These are phyloP conservation scores for Rutpela maculata DNA, from an alignment of 2,888 invertebrate genomes.

Conservation along the genomic window DNA sequence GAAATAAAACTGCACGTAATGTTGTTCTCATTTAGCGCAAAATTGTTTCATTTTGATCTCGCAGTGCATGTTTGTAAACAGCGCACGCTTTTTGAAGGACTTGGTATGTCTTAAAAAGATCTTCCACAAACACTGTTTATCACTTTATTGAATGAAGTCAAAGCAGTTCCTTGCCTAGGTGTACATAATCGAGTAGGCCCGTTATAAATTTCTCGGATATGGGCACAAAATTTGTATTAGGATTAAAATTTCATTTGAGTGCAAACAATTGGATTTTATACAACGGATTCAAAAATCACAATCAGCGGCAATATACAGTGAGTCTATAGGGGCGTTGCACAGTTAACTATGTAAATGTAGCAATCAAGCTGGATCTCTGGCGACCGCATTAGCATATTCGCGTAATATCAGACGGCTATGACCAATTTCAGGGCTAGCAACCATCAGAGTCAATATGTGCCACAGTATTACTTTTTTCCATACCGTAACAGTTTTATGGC, in stretches of 20 bases:
- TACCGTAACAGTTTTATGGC: constrained; percentile 36
- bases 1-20: too few relatives aligned
- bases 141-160: too few relatives aligned
- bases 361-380: constrained; percentile 65
- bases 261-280: constrained; percentile 61
- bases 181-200: not conserved
- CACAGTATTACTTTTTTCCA: constrained; percentile 42
- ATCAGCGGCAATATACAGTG: constrained; percentile 54
- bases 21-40: too few relatives aligned
- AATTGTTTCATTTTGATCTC: too few relatives aligned
- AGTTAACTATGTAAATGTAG: constrained; percentile 67
- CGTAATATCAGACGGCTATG: constrained; percentile 65
- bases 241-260: constrained; percentile 50
- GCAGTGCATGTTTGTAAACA: too few relatives aligned
- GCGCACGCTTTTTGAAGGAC: too few relatives aligned
- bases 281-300: constrained; percentile 59
- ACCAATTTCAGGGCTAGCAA: constrained; percentile 62
- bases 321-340: constrained; percentile 59
- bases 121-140: too few relatives aligned
- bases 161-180: too few relatives aligned
- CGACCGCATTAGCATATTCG: constrained; percentile 66
- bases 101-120: too few relatives aligned
- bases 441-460: constrained; percentile 62
- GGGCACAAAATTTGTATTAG: constrained; percentile 8
- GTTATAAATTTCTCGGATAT: not conserved